These are phyloP conservation scores for Toxotes chatareus DNA, from an alignment of 2,113 vertebrate genomes.

Conservation along the genomic window DNA sequence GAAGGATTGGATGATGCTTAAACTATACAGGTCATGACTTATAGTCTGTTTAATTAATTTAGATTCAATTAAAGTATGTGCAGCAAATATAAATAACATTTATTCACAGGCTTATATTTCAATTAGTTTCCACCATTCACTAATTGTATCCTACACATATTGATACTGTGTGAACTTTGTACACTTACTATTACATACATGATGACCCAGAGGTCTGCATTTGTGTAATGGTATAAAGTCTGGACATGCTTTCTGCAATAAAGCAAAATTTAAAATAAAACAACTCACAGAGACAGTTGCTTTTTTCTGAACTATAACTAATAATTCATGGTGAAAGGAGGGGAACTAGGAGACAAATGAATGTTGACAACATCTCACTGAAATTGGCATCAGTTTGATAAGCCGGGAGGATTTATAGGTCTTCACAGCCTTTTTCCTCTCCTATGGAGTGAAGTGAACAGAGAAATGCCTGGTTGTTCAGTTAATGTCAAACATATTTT, in stretches of 20 bases:
- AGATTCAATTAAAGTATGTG: background rate
- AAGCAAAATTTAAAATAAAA: too few species aligned
- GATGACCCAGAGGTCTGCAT: background rate
- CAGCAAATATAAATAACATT: background rate
- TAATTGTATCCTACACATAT: background rate
- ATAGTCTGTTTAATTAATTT: background rate
- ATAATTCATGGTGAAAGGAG: slow-evolving; percentile 12
- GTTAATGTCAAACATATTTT: background rate
- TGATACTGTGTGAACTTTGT: too few species aligned
- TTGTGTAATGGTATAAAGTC: background rate
- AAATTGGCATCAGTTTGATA: slow-evolving; percentile 24
- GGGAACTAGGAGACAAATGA: background rate
- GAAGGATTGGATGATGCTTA: background rate
- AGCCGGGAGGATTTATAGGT: slow-evolving; percentile 12
- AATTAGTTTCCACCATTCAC: background rate
- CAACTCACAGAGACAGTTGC: background rate
- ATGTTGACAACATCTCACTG: slow-evolving; percentile 27
- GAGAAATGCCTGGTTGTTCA: background rate
- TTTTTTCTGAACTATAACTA: slow-evolving; percentile 2
- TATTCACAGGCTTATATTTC: background rate
- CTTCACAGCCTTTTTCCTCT: slow-evolving; percentile 2
- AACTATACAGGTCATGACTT: too few species aligned
- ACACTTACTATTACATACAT: background rate
- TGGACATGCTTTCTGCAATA: background rate
- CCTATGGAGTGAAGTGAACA: background rate